Evolutionary conservation across 2,888 invertebrate species (phyloP).

Genomic region (Hypercompe scribonia): DNA sequence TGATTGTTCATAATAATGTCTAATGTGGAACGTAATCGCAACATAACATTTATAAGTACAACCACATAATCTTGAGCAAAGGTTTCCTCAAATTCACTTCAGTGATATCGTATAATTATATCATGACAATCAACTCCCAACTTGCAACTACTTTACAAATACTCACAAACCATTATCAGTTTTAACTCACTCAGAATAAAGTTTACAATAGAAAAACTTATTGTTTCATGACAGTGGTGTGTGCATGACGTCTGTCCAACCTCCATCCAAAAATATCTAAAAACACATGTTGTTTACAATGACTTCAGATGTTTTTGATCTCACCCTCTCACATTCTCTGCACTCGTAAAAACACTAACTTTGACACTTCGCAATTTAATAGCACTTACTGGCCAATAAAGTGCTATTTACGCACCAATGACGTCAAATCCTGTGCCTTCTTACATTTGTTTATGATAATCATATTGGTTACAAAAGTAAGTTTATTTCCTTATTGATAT

Average conservation of each 20-base stretch:
- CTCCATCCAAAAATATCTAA: constrained; percentile 44
- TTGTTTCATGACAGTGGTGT: constrained; percentile 30
- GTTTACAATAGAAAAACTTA: constrained; percentile 2
- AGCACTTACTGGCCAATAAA: constrained; percentile 1
- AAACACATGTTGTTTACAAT: constrained; percentile 44
- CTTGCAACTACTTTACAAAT: constrained; percentile 6
- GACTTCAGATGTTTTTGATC: constrained; percentile 40
- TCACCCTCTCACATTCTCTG: constrained; percentile 22
- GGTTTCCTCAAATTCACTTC: constrained; percentile 5
- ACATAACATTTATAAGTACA: not conserved
- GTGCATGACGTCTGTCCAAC: constrained; percentile 39
- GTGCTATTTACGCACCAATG: constrained; percentile 1
- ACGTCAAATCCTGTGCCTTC: not conserved
- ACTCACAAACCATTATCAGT: constrained; percentile 5
- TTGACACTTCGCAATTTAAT: not conserved
- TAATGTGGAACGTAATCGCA: not conserved
- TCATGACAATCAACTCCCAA: constrained; percentile 3
- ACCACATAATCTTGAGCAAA: constrained; percentile 6
- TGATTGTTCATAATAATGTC: not conserved
- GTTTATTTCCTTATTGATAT: not conserved
- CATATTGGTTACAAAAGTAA: not conserved
- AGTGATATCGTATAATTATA: constrained; percentile 8
- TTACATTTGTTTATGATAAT: not conserved
- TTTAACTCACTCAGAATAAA: not conserved
- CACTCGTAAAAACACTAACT: constrained; percentile 4